Percentiles rank a stretch among this genome's conserved stretches.
Conservation (phyloP, 2,797 vertebrate species). For the Neosilurus mollespiculum region DNA sequence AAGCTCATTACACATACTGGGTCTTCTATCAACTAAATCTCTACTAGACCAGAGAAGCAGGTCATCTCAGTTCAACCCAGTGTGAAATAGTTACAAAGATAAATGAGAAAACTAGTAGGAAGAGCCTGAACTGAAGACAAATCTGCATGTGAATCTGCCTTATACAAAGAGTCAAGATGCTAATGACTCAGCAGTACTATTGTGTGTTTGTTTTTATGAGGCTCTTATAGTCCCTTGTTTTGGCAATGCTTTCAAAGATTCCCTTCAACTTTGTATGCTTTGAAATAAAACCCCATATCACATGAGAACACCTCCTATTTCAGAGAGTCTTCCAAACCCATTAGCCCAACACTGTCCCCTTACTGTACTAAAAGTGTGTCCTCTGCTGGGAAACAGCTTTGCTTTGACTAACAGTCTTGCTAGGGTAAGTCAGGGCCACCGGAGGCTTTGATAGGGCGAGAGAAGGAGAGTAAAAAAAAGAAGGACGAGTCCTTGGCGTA, state of each 20-base stretch:
- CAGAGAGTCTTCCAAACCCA: constrained; percentile 11
- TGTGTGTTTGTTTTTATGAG: constrained; percentile 25
- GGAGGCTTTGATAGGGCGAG: background rate
- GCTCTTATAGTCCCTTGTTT: constrained; percentile 11
- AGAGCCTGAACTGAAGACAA: constrained; percentile 21
- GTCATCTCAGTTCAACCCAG: background rate
- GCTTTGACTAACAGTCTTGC: background rate
- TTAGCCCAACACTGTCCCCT: constrained; percentile 5
- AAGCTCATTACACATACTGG: constrained; percentile 14
- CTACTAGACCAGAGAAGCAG: background rate
- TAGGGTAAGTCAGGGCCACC: background rate
- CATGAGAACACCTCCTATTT: constrained; percentile 19
- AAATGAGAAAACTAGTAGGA: constrained; percentile 11
- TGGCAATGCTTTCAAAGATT: constrained; percentile 23
- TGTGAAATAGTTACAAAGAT: constrained; percentile 6
- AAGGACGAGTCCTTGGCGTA: constrained; percentile 13
- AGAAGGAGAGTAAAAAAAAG: constrained; percentile 9
- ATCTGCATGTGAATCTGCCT: constrained; percentile 28
- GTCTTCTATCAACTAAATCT: constrained; percentile 19
- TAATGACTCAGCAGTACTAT: constrained; percentile 29
- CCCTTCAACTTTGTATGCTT: constrained; percentile 12
- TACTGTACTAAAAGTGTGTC: background rate
- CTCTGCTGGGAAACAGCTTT: background rate
- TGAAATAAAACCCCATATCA: constrained; percentile 24
- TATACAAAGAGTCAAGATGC: constrained; percentile 14